Conservation (phyloP, 2,797 vertebrate genomes). For the Hippopotamyrus pictus region DNA sequence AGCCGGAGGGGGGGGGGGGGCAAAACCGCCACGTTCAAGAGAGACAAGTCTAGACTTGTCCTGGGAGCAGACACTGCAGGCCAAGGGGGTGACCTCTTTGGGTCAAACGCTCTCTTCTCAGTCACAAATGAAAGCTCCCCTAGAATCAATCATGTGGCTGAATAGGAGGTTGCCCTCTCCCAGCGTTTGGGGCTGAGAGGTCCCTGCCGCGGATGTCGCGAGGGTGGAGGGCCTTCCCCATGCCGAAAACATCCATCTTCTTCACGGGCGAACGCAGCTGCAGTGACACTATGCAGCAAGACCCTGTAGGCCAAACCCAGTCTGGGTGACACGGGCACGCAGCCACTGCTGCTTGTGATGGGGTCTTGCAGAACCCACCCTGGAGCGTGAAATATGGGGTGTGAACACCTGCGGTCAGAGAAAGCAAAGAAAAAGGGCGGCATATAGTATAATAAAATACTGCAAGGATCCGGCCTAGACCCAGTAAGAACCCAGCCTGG, state of each 20-base stretch:
- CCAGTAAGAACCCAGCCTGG: neutral
- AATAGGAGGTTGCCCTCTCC: neutral
- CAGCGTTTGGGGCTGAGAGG: neutral
- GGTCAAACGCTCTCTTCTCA: constrained; percentile 10
- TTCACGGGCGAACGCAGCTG: neutral
- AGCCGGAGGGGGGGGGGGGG: constrained; percentile 12
- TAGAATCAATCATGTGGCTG: constrained; percentile 24
- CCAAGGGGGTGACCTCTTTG: constrained; percentile 14
- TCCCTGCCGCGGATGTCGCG: neutral
- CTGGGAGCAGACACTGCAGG: constrained; percentile 15
- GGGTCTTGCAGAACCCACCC: neutral
- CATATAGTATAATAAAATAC: neutral
- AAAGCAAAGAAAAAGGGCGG: neutral
- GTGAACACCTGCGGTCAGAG: neutral
- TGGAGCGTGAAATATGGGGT: neutral
- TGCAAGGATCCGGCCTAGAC: neutral
- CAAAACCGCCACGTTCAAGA: constrained; percentile 15
- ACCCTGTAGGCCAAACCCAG: neutral
- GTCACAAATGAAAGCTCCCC: constrained; percentile 27
- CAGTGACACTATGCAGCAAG: neutral
- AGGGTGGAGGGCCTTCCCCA: neutral
- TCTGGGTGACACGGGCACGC: neutral
- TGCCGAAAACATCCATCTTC: neutral
- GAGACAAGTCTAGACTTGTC: constrained; percentile 29
- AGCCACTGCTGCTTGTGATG: neutral